Evolutionary conservation across 2,888 invertebrate species (phyloP), one percentile per base, ranked within the genome.

Genomic region (Steinernema hermaphroditum): DNA sequence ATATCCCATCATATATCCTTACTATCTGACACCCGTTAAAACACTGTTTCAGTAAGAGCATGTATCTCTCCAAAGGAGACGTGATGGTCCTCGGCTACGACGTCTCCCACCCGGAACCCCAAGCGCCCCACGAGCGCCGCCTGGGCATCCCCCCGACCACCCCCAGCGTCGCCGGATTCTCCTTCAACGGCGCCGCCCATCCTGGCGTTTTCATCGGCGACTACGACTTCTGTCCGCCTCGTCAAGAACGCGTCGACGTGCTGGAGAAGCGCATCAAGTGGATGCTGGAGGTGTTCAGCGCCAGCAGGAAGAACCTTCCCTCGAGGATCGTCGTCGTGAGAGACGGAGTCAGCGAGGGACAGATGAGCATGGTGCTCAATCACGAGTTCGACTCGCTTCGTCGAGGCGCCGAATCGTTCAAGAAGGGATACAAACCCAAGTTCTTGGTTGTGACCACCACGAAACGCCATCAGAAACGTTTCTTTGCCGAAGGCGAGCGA

Each of bases 381-480:
- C n/a, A 68, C 68, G 68, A 68, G 19, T n/a, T 49, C 4, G 49
- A 49, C 6, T 16, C 49, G 14, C 9, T 49, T 19, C 49, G 49
- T n/a, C 49, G 49, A 8, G 49, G 49, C 6, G 49, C 19, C 49
- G 12, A 22, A 12, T 22, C 22, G 29, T 16, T 69, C 46, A 44
- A 68, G 12, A n/a, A n/a, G 14, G n/a, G 22, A 22, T 80, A 76
- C 70, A 69, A 68, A n/a, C 77, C 75, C 14, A 70, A 71, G 14
- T 78, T 80, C 49, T 74, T 78, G 16, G 29, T 81, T 14, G 62
- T 78, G 2, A 50, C 81, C 34, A 76, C 75, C 14, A 80, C 80
- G 12, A 82, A 82, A 32, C 68, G 77, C 12, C 78, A 81, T 43
- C 72, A 76, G 22, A 72, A 74, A 14, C 71, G 78, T 9, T 62